Evolutionary conservation across 37 sponge, comb jelly and placozoan genomes (phyloP), one percentile per base, ranked within the genome.

Genomic region (Crambe crambe): DNA sequence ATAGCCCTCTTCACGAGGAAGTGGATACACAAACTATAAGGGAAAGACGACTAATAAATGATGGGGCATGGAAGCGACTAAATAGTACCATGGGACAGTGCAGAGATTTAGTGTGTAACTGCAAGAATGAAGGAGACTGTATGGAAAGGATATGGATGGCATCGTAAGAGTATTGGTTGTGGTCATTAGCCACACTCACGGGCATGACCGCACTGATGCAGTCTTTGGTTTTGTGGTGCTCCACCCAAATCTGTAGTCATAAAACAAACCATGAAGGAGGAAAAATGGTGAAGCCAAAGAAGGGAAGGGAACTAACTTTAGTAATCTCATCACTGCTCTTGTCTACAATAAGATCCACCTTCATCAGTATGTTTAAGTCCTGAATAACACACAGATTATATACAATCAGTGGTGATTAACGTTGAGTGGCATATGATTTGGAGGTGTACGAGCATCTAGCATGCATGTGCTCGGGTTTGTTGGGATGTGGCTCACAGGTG

Each of bases 1-100:
- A 64, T 88, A 87, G 35, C 92, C 92, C 18, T 80, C 89, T 37
- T 78, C 80, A 25, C 85, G 80, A 43, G 92, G 89, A 3, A 92
- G 71, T 1, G 92, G 89, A 37, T 82, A 87, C 17, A 92, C 77
- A 84, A 92, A 92, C 89, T 90, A 37, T 15, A 74, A 51, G 9
- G 25, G n/a, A n/a, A n/a, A n/a, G n/a, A n/a, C n/a, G 26, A 58
- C 20, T 26, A 12, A 58, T 12, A 58, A 18, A 12, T 3, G 25
- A 26, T 26, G 18, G 25, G 25, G 2, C 6, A 58, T 58, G 17
- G 32, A 43, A 47, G 35, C 37, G 47, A 38, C 41, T 21, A 34
- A 1, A 1, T 43, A 76, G 41, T 43, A 77, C 78, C 35, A 56
- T 22, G 34, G 88, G 83, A 69, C 61, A 71, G 42, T 56, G 56